A percentile compares a stretch with the other conserved stretches of the same genome.
These are phyloP conservation scores for Bradypodion ventrale DNA, from an alignment of 2,797 vertebrate species.

Conservation along the genomic window DNA sequence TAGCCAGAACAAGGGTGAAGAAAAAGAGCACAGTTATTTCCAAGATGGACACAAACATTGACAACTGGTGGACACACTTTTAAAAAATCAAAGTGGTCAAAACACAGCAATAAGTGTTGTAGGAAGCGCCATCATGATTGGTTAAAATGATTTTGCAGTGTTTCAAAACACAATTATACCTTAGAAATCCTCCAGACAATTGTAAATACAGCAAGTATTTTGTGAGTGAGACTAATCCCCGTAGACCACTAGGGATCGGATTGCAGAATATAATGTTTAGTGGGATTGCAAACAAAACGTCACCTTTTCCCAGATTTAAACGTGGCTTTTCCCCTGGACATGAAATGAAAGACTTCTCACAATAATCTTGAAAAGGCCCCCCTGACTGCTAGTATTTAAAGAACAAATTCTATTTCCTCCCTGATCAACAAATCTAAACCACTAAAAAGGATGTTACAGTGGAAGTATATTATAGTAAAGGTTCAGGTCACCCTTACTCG, in stretches of 20 bases:
- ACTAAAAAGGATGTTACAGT: conserved; percentile 21
- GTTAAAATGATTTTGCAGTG: background rate
- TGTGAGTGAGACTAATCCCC: background rate
- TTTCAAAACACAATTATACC: background rate
- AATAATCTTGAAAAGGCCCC: conserved; percentile 4
- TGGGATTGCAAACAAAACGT: no score
- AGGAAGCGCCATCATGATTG: background rate
- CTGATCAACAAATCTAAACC: conserved; percentile 6
- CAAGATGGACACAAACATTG: background rate
- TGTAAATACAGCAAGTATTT: background rate
- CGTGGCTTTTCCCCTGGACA: background rate
- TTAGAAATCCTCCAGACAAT: background rate
- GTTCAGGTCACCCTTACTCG: no score
- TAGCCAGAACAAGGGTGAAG: background rate
- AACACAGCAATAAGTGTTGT: background rate
- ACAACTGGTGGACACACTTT: background rate
- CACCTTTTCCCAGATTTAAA: background rate
- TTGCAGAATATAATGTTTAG: no score
- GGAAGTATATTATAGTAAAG: no score
- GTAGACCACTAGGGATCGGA: no score
- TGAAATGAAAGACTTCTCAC: background rate
- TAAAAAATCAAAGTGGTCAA: background rate
- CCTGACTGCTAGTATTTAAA: background rate
- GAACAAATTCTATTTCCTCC: background rate
- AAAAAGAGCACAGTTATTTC: background rate